Base-by-base conservation (phyloP, 2,888 invertebrate genomes). In the Torymus aiolomorphi region DNA sequence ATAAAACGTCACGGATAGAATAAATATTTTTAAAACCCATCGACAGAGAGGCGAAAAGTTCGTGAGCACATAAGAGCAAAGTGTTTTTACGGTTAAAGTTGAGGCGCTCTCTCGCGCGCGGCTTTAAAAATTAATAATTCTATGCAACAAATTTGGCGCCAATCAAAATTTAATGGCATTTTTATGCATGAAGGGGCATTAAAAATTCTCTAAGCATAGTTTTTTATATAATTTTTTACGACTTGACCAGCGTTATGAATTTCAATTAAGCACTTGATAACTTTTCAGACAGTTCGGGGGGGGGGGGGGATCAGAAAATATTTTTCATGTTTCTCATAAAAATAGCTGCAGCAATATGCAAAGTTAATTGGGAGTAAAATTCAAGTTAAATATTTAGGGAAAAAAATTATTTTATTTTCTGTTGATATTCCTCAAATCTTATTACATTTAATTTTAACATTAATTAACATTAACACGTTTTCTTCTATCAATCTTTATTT, bases 21-120 rank as follows among this genome's bases (percentile, higher is more conserved):
- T 18, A 54, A 71, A 59, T 14, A 59, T 59, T 61, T 71, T 67
- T 52, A 1, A 67, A 75, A 75, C 66, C 24, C 10, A 4, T 31
- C 31, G 42, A 8, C 10, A 12, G 8, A 51, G 24, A 20, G 49
- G 12, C 67, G 59, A 66, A 76, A 67, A 69, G 59, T 76, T 76
- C 54, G 8, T 31, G 52, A 52, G 52, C 52, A 31, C 31, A 42
- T 66, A 67, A 69, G 20, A 62, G 66, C 42, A 16, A 65, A 67
- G 16, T 67, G 66, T 72, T 72, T 73, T 78, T 78, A 72, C 11
- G 66, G 16, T 42, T 5, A 72, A 73, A 78, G 78, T 78, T 73
- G 16, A 61, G 67, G 49, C 49, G 8, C 20, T 49, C 24, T 20
- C 57, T 65, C 51, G 24, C 49, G 20, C 20, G 20, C 2, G 2